Evolutionary conservation across 2,888 invertebrate species (phyloP), one percentile per base, ranked within the genome.

Genomic region (Hipparchia semele): DNA sequence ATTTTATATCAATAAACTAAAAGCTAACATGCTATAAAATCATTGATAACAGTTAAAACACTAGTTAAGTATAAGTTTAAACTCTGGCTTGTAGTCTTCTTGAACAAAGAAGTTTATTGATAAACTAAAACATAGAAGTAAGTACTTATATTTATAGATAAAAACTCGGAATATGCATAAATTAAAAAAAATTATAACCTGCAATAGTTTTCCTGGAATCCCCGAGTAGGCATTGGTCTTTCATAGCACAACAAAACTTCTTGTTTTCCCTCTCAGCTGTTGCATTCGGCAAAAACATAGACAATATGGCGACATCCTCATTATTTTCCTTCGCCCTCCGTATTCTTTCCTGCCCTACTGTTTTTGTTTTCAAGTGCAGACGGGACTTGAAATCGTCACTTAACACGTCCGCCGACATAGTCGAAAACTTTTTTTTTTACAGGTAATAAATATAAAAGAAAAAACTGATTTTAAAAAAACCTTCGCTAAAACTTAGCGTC

Each of bases 281-380:
- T 56, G 95, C 94, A 81, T 95, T 95, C 64, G 97, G 96, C 75
- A 98, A 94, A 84, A 98, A 97, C 96, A 97, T 97, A 78, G 97
- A 97, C 81, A 98, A 93, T 81, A 98, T 96, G 70, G 98, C 98
- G 75, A 98, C 96, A 92, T 98, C 98, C 91, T 98, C 98, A 89
- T 97, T 97, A 86, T 96, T 96, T 82, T 97, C 97, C 90, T 96
- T 95, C 76, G 97, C 97, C 85, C 96, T 95, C 80, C 96, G 95
- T 83, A 97, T 97, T 86, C 97, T 94, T 13, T 97, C 97, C 83
- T 96, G 96, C n/a, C 97, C 97, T 69, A 97, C 96, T 56, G 96
- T 97, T 94, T 97, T 97, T 68, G 96, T 96, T 79, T 96, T 96
- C 86, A 97, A 94, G 88, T 96, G 95, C 78, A 96, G 90, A 79